Evolutionary conservation across 2,888 invertebrate genomes (phyloP).

Genomic region (Diplolepis rosae): DNA sequence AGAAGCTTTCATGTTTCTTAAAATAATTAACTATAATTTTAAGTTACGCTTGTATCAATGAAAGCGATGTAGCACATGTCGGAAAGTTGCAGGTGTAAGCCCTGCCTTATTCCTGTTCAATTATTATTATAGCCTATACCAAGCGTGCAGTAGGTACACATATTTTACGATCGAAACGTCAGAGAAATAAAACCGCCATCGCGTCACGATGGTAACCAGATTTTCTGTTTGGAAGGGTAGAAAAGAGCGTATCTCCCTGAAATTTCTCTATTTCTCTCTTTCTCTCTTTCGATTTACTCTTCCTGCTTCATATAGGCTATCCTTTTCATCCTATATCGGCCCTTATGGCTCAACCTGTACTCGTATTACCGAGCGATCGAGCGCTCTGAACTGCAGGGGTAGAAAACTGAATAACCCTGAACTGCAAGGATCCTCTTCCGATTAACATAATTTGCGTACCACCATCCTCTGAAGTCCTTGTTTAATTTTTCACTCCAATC

Average conservation of each 20-base stretch:
- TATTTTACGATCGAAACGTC: slow-evolving; percentile 35
- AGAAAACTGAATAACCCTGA: slow-evolving; percentile 31
- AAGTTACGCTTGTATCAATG: background rate
- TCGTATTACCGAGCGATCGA: slow-evolving; percentile 27
- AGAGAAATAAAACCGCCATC: slow-evolving; percentile 35
- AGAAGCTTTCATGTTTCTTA: no score
- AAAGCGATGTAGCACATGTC: background rate
- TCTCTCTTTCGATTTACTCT: background rate
- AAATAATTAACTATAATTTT: background rate
- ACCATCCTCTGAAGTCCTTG: background rate
- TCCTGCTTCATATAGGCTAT: background rate
- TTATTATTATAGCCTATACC: slow-evolving; percentile 14
- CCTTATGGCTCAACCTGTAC: background rate
- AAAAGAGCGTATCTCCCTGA: slow-evolving; percentile 27
- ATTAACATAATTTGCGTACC: slow-evolving; percentile 21
- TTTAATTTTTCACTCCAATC: background rate
- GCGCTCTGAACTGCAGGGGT: background rate
- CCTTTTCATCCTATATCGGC: background rate
- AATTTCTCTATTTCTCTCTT: background rate
- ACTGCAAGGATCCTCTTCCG: background rate
- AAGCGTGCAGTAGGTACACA: slow-evolving; percentile 8
- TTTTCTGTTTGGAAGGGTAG: slow-evolving; percentile 40
- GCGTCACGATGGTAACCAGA: slow-evolving; percentile 40
- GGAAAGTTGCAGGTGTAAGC: slow-evolving; percentile 3
- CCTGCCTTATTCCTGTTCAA: background rate